Evolutionary conservation across 2,888 invertebrate genomes (phyloP).

Genomic region (Xanthia togata): DNA sequence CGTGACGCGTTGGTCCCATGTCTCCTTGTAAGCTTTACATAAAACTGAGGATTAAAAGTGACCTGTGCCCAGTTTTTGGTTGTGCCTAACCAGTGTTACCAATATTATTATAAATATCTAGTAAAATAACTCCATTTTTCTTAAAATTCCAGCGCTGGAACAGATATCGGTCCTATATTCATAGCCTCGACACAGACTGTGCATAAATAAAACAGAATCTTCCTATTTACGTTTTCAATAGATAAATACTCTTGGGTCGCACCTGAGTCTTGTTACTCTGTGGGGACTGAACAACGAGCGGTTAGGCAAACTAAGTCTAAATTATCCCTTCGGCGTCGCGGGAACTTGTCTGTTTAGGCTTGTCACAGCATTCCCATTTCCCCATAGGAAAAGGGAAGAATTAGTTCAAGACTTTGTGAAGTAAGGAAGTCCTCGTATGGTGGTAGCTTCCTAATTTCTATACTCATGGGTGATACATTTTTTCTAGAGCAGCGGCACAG

Average conservation of each 20-base stretch:
- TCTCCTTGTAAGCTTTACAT: no score
- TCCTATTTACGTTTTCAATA: constrained; percentile 2
- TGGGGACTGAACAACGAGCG: background rate
- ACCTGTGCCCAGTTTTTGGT: no score
- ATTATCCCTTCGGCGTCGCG: constrained; percentile 7
- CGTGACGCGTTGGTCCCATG: no score
- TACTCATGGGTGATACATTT: no score
- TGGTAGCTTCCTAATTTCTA: background rate
- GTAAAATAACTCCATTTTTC: background rate
- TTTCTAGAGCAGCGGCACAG: no score
- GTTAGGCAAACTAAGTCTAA: constrained; percentile 18
- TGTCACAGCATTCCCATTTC: background rate
- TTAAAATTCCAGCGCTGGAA: no score
- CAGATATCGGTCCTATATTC: no score
- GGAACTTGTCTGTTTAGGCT: constrained; percentile 20
- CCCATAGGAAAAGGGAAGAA: background rate
- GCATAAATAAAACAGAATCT: constrained; percentile 27
- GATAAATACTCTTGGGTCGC: constrained; percentile 3
- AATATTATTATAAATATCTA: no score
- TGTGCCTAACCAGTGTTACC: no score
- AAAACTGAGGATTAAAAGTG: no score
- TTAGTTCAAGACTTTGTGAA: background rate
- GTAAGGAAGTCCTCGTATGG: no score
- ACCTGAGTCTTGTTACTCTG: constrained; percentile 9
- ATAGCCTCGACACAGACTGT: background rate